Percentiles rank a stretch among this genome's conserved stretches.
Conservation (phyloP, 2,113 vertebrate genomes). For the Xiphophorus maculatus region DNA sequence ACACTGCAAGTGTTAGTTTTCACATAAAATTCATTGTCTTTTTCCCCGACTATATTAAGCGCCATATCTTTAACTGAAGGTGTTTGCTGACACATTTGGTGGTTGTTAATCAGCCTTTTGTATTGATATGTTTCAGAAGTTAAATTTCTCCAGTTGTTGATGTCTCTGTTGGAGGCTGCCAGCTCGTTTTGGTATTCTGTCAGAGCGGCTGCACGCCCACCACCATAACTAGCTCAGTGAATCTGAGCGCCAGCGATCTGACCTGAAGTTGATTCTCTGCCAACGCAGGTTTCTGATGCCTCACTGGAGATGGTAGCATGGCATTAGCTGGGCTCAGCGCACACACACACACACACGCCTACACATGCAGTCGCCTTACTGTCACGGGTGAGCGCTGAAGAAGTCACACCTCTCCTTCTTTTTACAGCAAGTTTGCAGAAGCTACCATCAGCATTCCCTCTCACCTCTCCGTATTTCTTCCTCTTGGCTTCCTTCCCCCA, state of each 20-base stretch:
- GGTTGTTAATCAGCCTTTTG: slow-evolving; percentile 4
- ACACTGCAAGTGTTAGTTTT: not conserved
- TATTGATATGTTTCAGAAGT: not conserved
- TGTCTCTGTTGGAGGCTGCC: not conserved
- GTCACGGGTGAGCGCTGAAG: slow-evolving; percentile 30
- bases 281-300: slow-evolving; percentile 60
- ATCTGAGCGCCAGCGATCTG: slow-evolving; percentile 46
- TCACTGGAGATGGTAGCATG: slow-evolving; percentile 59
- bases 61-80: not conserved
- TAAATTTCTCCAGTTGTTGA: slow-evolving; percentile 1
- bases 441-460: slow-evolving; percentile 45
- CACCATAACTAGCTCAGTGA: slow-evolving; percentile 43
- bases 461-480: slow-evolving; percentile 46
- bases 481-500: slow-evolving; percentile 20
- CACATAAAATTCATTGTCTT: not conserved
- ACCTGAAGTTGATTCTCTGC: slow-evolving; percentile 66
- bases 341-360: slow-evolving; percentile 26
- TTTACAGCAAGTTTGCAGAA: not conserved
- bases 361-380: slow-evolving; percentile 36
- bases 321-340: slow-evolving; percentile 63
- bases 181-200: slow-evolving; percentile 59
- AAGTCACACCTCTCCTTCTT: slow-evolving; percentile 51
- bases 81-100: not conserved
- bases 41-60: too few relatives aligned
- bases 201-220: slow-evolving; percentile 36